Percentiles rank a stretch among this genome's conserved stretches.
These are phyloP conservation scores for Altica lythri DNA, from an alignment of 2,888 invertebrate genomes.

Conservation along the genomic window DNA sequence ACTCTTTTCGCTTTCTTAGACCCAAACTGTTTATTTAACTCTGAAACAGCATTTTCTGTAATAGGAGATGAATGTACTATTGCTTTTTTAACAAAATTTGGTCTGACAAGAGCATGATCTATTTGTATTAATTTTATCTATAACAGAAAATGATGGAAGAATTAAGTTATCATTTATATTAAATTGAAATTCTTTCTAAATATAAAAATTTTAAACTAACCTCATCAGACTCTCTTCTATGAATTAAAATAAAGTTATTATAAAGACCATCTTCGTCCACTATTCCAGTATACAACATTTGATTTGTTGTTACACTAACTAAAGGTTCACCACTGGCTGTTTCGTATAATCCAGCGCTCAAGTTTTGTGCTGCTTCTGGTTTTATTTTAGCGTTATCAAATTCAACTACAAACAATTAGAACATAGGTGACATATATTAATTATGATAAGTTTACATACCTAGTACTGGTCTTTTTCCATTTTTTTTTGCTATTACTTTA, in stretches of 20 bases:
- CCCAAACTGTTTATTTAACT: constrained; percentile 67
- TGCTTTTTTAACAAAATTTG: constrained; percentile 30
- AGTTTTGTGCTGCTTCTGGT: constrained; percentile 37
- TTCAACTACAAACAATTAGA: constrained; percentile 41
- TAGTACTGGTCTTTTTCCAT: constrained; percentile 33
- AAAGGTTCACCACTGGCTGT: constrained; percentile 34
- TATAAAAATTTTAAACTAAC: constrained; percentile 31
- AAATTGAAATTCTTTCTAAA: constrained; percentile 7
- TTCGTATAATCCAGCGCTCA: constrained; percentile 42
- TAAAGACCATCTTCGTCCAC: constrained; percentile 41
- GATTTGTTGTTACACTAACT: constrained; percentile 42
- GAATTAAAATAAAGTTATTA: constrained; percentile 46
- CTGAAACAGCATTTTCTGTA: constrained; percentile 40
- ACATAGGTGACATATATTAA: background rate
- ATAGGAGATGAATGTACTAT: background rate
- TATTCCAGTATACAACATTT: constrained; percentile 45
- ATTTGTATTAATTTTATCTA: constrained; percentile 30
- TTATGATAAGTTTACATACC: constrained; percentile 25
- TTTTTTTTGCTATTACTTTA: constrained; percentile 23
- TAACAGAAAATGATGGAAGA: background rate
- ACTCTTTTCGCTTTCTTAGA: constrained; percentile 65
- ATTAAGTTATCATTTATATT: no score
- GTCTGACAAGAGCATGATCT: constrained; percentile 40
- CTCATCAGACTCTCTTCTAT: constrained; percentile 46
- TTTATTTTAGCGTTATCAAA: constrained; percentile 48